phyloP scores from a whole-genome alignment of 2,888 invertebrate species.

The Diaprepes abbreviatus region DNA sequence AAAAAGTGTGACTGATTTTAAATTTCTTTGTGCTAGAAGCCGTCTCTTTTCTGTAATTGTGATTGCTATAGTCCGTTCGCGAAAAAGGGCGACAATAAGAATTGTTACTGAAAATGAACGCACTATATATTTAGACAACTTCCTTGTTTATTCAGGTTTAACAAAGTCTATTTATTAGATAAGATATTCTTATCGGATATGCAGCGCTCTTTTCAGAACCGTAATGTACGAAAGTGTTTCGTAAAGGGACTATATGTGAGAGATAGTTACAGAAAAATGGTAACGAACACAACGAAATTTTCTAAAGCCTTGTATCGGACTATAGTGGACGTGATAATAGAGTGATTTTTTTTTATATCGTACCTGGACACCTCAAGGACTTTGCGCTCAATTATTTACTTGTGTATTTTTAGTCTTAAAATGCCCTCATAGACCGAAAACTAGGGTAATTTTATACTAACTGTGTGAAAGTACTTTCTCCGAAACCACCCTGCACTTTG shows the following conservation, averaged over 20 bases:
- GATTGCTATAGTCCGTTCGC: background rate
- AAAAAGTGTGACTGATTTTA: slow-evolving; percentile 40
- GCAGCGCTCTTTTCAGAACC: no score
- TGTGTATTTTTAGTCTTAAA: slow-evolving; percentile 18
- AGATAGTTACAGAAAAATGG: slow-evolving; percentile 25
- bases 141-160: no score
- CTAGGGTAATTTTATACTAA: no score
- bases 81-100: background rate
- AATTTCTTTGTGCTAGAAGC: slow-evolving; percentile 30
- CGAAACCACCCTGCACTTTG: no score
- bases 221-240: no score
- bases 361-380: slow-evolving; percentile 53
- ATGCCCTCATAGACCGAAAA: no score
- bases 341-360: slow-evolving; percentile 56
- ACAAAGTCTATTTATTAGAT: no score
- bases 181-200: no score
- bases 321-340: slow-evolving; percentile 53
- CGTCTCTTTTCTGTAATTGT: background rate
- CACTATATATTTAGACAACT: no score
- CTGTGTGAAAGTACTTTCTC: no score
- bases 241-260: background rate
- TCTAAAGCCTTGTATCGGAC: slow-evolving; percentile 46
- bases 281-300: slow-evolving; percentile 51
- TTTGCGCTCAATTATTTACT: slow-evolving; percentile 42
- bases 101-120: background rate